Evolutionary conservation across 2,888 invertebrate species (phyloP), one percentile per base, ranked within the genome.

Genomic region (Acutogordius australiensis): DNA sequence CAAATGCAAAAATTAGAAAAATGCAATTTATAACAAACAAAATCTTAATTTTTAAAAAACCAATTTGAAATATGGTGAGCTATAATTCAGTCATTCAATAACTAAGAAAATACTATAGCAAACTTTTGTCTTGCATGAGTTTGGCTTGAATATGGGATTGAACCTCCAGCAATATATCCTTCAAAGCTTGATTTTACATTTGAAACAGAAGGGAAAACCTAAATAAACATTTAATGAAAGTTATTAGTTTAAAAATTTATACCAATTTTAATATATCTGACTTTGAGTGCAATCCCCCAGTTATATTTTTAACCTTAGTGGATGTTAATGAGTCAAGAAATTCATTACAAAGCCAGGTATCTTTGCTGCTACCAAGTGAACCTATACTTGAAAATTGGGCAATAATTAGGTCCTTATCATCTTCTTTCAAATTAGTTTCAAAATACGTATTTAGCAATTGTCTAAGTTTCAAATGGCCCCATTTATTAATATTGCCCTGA

Each of bases 361-460:
- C 75, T 28, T 70, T 65, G 21, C 64, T 65, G 13, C 79, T 74
- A 1, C 88, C 88, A 60, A 84, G 76, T 63, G 81, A 81, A 28
- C 90, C 91, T 45, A 91, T 80, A 64, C 87, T 88, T 30, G 87
- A 88, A 61, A 84, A 81, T 71, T 91, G 90, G 0, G 81, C 81
- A 1, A 86, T 69, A 0, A 88, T 73, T 0, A 80, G 78, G 78
- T 82, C 81, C 0, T 78, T 75, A 51, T 64, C 64, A 18, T 27
- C 21, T n/a, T 23, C 27, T 60, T 60, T 21, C 2, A 23, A 23
- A n/a, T 28, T 28, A 51, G 8, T 4, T n/a, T 37, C 44, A 27
- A 28, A 29, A 2, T 2, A 2, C 2, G 2, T 59, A 30, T 1
- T 2, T 21, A 62, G 30, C n/a, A 67, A 66, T 2, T 76, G 69